A percentile compares a stretch with the other conserved stretches of the same genome.
phyloP scores from a whole-genome alignment of 2,888 invertebrate genomes.

The Bugulina stolonifera region DNA sequence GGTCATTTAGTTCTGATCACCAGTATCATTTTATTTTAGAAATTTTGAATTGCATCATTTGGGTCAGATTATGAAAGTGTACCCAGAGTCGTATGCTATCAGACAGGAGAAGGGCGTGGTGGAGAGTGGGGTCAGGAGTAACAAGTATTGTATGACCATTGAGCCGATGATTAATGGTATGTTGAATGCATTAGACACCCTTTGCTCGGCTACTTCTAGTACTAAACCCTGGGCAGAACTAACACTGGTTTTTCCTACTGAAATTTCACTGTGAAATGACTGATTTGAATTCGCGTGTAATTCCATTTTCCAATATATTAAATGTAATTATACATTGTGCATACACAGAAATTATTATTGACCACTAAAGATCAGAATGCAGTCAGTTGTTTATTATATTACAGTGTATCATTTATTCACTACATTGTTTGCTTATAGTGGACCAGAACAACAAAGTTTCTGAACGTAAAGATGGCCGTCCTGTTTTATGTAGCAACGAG shows the following conservation, averaged over 20 bases:
- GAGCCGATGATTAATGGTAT: constrained; percentile 37
- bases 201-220: no score
- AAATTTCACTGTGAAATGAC: no score
- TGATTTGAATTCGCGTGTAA: no score
- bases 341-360: no score
- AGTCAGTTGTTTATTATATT: constrained; percentile 30
- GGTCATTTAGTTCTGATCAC: no score
- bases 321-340: no score
- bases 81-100: constrained; percentile 73
- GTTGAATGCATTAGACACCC: no score
- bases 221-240: no score
- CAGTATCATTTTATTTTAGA: no score
- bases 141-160: constrained; percentile 51
- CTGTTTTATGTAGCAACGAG: background rate
- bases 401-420: background rate
- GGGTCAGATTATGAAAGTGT: constrained; percentile 71
- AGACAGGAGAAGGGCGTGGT: constrained; percentile 60
- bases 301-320: no score
- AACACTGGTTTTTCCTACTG: no score
- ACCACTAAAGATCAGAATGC: constrained; percentile 29
- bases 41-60: constrained; percentile 72
- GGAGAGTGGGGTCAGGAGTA: constrained; percentile 38
- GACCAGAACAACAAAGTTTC: background rate
- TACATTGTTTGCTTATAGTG: background rate
- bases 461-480: constrained; percentile 12